Conservation (phyloP, 2,797 vertebrate species). For the Bradypus variegatus region DNA sequence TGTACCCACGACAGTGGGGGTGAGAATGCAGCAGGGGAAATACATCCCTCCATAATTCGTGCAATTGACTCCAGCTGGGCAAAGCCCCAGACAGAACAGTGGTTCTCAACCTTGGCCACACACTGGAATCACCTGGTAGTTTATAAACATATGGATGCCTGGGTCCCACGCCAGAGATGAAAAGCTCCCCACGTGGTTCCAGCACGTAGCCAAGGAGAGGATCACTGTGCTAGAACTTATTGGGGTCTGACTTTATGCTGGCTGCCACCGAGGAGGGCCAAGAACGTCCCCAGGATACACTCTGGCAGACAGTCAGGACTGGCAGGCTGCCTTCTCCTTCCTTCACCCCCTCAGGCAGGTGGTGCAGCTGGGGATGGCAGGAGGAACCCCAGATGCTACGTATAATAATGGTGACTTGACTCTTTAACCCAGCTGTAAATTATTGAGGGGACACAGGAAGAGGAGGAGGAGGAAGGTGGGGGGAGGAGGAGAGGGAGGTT, state of each 20-base stretch:
- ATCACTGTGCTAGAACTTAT: accelerated
- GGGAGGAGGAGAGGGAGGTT: no score
- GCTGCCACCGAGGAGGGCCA: not conserved
- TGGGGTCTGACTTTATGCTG: not conserved
- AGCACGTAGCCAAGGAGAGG: not conserved
- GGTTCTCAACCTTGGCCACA: not conserved
- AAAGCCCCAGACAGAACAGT: accelerated
- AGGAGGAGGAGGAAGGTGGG: not conserved
- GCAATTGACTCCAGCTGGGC: not conserved
- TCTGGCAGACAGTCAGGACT: accelerated
- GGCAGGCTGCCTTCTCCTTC: not conserved
- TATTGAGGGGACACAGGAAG: not conserved
- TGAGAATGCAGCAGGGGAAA: not conserved
- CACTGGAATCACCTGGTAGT: accelerated
- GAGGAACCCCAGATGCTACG: not conserved
- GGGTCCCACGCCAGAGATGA: not conserved
- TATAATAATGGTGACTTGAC: accelerated
- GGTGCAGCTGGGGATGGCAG: not conserved
- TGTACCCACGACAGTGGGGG: no score
- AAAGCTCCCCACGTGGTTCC: not conserved
- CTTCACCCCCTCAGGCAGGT: not conserved
- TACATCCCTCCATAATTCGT: accelerated
- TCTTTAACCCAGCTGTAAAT: not conserved
- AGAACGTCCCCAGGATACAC: not conserved
- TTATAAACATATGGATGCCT: not conserved